Base-by-base conservation (phyloP, 1,140 invertebrate genomes). In the Caerostris extrusa region DNA sequence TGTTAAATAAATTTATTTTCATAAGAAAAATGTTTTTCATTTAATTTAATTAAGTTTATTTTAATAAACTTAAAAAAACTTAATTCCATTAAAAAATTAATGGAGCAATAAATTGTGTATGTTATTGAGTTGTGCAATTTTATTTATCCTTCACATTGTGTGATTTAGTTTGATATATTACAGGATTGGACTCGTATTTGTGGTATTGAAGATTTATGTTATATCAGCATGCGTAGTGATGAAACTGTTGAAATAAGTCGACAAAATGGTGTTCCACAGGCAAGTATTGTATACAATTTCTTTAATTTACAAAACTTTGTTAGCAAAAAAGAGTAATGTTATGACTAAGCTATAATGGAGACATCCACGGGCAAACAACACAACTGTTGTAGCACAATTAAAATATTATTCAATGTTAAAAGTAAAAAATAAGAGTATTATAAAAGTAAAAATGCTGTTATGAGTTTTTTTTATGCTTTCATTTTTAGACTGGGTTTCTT, bases 161-260 rank as follows among this genome's bases (percentile, higher is more conserved):
- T 83, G n/a, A 57, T 7, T 83, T 19, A 83, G 19, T 83, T 57
- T 58, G 10, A 34, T 81, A 61, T 67, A 53, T 81, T 90, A 8
- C 82, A 95, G 95, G 95, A 97, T 96, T 98, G 98, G 97, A 96
- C 97, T 93, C 97, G 97, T 89, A 96, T 98, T 8, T 98, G 98
- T 95, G 96, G 97, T 17, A 97, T 98, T 95, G 98, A 98, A 96
- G 98, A 98, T 92, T 96, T 99, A 69, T 98, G 97, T 95, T 98
- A 97, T 95, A 96, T 98, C 90, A 97, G 98, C 77, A 97, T 97
- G 93, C 96, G 97, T 95, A 96, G 97, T 91, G 97, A 98, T 95
- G 96, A 97, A 86, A 97, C 97, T n/a, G 97, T 98, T 34, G 98
- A 98, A 96, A 97, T 98, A 91, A 97, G 97, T 61, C 96, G 98